Conservation (phyloP, 1,140 invertebrate genomes). For the Philotrypesis tridentata region DNA sequence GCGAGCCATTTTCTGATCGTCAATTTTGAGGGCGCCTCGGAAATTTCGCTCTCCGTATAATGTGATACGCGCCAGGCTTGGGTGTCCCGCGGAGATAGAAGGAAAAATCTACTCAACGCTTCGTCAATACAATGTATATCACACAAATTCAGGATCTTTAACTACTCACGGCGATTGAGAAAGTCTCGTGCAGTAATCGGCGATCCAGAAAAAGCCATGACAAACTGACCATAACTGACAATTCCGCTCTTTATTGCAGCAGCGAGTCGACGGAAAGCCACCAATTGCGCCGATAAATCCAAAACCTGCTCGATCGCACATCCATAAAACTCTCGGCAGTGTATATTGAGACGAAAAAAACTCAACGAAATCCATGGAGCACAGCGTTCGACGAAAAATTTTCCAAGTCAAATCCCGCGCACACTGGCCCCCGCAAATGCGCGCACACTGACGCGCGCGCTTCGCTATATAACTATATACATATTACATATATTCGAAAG, state of each 20-base stretch:
- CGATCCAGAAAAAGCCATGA: not conserved
- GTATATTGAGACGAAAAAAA: not conserved
- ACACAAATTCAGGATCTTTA: not conserved
- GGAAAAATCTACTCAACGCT: too few relatives aligned
- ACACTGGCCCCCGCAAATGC: too few relatives aligned
- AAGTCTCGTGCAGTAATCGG: not conserved
- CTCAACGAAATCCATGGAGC: too few relatives aligned
- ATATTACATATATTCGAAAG: too few relatives aligned
- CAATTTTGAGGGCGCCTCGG: not conserved
- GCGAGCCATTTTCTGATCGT: not conserved
- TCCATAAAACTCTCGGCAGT: not conserved
- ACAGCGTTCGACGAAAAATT: too few relatives aligned
- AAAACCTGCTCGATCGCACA: not conserved
- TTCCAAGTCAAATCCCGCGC: constrained; percentile 4
- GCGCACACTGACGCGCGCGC: too few relatives aligned
- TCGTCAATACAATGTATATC: too few relatives aligned
- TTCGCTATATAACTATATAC: too few relatives aligned
- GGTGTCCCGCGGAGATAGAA: too few relatives aligned
- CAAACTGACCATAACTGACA: not conserved
- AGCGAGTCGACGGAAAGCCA: not conserved
- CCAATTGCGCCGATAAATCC: not conserved
- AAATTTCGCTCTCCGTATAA: too few relatives aligned
- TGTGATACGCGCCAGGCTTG: too few relatives aligned
- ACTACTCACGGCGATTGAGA: not conserved
- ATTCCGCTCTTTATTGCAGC: not conserved